Evolutionary conservation across 2,113 vertebrate genomes (phyloP).

Genomic region (Bettongia penicillata): DNA sequence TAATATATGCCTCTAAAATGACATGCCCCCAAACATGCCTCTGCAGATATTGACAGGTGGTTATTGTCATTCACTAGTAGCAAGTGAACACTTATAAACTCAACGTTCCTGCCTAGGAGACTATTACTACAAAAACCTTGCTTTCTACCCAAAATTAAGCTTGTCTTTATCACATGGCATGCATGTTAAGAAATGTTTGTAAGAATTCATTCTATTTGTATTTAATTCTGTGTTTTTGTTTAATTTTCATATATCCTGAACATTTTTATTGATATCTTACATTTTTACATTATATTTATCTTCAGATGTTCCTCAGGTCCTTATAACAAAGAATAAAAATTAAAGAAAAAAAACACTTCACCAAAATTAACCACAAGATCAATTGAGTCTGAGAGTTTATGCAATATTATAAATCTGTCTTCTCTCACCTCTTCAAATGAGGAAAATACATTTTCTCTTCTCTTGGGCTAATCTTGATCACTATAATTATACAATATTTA

Average conservation of each 20-base stretch:
- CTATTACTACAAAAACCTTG: not conserved
- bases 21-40: not conserved
- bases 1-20: not conserved
- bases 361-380: not conserved
- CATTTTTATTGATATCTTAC: not conserved
- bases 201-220: not conserved
- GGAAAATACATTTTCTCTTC: not conserved
- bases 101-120: not conserved
- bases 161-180: not conserved
- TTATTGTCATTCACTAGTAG: not conserved
- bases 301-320: not conserved
- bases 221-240: not conserved
- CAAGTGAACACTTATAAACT: not conserved
- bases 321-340: not conserved
- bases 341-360: not conserved
- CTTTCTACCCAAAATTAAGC: no score
- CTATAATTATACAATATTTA: no score
- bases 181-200: not conserved
- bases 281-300: not conserved
- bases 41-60: not conserved
- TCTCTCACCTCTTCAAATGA: not conserved
- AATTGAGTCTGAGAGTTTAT: not conserved
- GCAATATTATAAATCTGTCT: not conserved
- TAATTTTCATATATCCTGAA: not conserved
- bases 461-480: no score